These are phyloP conservation scores for Callosobruchus maculatus DNA, from an alignment of 2,888 invertebrate species.

Conservation along the genomic window DNA sequence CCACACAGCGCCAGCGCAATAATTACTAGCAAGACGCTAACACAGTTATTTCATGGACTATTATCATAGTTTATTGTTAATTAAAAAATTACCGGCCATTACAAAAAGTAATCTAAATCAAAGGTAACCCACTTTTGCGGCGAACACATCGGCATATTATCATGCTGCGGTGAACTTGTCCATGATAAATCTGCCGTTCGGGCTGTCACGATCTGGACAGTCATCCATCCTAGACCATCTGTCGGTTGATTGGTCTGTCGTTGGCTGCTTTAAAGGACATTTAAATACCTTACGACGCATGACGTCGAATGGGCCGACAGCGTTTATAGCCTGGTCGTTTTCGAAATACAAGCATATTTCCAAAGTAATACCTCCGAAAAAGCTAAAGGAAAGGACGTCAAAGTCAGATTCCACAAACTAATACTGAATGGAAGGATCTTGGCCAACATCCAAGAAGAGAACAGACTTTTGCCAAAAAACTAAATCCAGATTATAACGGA, in stretches of 20 bases:
- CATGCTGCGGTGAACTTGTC: background rate
- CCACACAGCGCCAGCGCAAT: background rate
- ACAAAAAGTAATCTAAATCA: background rate
- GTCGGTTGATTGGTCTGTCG: background rate
- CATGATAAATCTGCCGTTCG: background rate
- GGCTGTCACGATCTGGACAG: background rate
- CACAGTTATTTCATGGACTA: background rate
- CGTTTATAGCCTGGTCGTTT: too few relatives aligned
- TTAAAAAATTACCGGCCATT: background rate
- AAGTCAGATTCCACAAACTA: too few relatives aligned
- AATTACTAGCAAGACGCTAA: background rate
- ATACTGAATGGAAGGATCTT: too few relatives aligned
- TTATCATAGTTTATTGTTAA: background rate
- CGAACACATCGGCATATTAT: background rate
- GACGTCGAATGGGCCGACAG: too few relatives aligned
- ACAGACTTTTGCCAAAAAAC: too few relatives aligned
- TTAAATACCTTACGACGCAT: too few relatives aligned
- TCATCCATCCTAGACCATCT: background rate
- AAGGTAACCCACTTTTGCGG: background rate
- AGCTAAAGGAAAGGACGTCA: too few relatives aligned
- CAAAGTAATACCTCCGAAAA: too few relatives aligned
- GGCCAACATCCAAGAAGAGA: too few relatives aligned
- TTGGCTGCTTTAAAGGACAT: background rate
- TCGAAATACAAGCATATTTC: too few relatives aligned
- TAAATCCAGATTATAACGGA: too few relatives aligned